Evolutionary conservation across 2,113 vertebrate species (phyloP).

Genomic region (Alosa alosa): DNA sequence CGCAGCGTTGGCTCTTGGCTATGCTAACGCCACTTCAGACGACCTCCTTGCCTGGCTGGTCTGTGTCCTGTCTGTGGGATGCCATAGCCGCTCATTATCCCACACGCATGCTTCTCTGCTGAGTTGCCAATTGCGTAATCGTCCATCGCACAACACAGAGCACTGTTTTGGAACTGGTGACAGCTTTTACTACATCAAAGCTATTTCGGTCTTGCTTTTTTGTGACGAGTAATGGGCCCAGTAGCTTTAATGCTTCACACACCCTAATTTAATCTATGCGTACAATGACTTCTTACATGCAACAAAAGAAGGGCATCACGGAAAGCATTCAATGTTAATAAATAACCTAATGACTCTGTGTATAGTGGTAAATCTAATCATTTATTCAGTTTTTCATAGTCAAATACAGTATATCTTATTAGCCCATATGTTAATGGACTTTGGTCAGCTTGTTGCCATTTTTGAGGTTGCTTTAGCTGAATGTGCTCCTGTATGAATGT

Average conservation of each 20-base stretch:
- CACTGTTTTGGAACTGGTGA: conserved; percentile 2
- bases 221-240: neutral
- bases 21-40: neutral
- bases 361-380: too few relatives aligned
- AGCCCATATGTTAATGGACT: too few relatives aligned
- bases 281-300: neutral
- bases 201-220: neutral
- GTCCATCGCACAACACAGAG: neutral
- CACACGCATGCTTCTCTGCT: neutral
- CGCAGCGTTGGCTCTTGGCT: neutral
- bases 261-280: neutral
- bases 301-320: neutral
- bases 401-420: too few relatives aligned
- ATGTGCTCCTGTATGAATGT: too few relatives aligned
- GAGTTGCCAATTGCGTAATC: neutral
- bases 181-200: neutral
- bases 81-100: neutral
- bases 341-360: too few relatives aligned
- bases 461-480: too few relatives aligned
- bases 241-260: neutral
- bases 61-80: neutral
- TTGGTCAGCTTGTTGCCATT: too few relatives aligned
- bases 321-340: neutral
- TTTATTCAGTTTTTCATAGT: too few relatives aligned
- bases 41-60: neutral